These are phyloP conservation scores for Euleptes europaea DNA, from an alignment of 2,113 vertebrate species.

Conservation along the genomic window DNA sequence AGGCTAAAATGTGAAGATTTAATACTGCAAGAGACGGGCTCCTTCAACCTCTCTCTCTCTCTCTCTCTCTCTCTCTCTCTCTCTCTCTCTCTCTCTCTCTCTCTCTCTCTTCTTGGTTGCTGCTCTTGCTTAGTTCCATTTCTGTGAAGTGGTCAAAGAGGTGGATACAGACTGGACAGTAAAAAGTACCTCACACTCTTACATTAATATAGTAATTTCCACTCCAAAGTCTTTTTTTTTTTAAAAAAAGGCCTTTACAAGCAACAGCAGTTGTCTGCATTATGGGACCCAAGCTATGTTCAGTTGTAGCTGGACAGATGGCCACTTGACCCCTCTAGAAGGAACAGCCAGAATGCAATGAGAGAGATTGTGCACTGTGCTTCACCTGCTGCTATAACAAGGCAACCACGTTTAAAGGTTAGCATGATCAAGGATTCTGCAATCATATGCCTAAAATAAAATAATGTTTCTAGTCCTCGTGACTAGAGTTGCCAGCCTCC, in stretches of 20 bases:
- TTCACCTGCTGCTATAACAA: no score
- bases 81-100: background rate
- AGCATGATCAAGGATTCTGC: background rate
- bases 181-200: background rate
- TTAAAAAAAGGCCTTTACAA: slow-evolving; percentile 17
- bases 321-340: accelerated
- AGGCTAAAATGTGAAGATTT: slow-evolving; percentile 56
- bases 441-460: background rate
- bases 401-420: background rate
- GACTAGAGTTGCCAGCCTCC: no score
- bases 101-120: background rate
- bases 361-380: background rate
- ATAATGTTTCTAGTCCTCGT: background rate
- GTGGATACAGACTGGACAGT: slow-evolving; percentile 17
- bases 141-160: slow-evolving; percentile 26
- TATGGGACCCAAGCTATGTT: accelerated
- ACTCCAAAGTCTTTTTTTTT: background rate
- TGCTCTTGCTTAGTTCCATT: slow-evolving; percentile 27
- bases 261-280: background rate
- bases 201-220: background rate
- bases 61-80: no score
- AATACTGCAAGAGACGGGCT: slow-evolving; percentile 61
- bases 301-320: background rate
- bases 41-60: slow-evolving; percentile 29
- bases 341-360: background rate